phyloP scores from a whole-genome alignment of 1,140 invertebrate genomes.

The Ceratina japonica region DNA sequence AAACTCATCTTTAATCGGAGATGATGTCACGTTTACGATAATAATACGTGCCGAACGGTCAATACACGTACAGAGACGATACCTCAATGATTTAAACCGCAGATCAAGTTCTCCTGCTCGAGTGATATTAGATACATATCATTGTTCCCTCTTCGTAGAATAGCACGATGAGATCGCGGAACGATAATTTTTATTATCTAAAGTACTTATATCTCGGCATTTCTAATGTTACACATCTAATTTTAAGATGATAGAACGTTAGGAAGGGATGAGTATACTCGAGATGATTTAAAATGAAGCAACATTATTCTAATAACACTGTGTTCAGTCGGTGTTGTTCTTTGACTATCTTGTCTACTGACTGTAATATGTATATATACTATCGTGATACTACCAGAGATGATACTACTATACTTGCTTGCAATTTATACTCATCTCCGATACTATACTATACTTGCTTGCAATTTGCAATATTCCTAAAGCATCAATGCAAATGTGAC shows the following conservation, averaged over 20 bases:
- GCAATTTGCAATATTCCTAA: too few species aligned
- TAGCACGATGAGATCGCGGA: background rate
- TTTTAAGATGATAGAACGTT: background rate
- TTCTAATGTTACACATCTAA: background rate
- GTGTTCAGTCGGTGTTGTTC: too few species aligned
- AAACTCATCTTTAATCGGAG: background rate
- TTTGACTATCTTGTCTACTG: too few species aligned
- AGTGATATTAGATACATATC: constrained; percentile 4
- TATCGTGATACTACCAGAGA: too few species aligned
- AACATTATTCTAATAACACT: too few species aligned
- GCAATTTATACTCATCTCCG: background rate
- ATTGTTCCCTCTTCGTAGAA: background rate
- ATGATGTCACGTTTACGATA: background rate
- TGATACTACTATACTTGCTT: background rate
- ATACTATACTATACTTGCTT: too few species aligned
- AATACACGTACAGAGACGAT: background rate
- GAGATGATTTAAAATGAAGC: too few species aligned
- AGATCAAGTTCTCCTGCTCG: background rate
- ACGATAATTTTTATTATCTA: background rate
- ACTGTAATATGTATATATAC: too few species aligned
- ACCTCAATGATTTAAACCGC: background rate
- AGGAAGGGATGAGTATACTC: background rate
- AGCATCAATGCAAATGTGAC: too few species aligned
- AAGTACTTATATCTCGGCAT: constrained; percentile 1
- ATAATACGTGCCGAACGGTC: background rate